Base-by-base conservation (phyloP, 2,797 vertebrate genomes). In the Gymnoscopelus microlampas region DNA sequence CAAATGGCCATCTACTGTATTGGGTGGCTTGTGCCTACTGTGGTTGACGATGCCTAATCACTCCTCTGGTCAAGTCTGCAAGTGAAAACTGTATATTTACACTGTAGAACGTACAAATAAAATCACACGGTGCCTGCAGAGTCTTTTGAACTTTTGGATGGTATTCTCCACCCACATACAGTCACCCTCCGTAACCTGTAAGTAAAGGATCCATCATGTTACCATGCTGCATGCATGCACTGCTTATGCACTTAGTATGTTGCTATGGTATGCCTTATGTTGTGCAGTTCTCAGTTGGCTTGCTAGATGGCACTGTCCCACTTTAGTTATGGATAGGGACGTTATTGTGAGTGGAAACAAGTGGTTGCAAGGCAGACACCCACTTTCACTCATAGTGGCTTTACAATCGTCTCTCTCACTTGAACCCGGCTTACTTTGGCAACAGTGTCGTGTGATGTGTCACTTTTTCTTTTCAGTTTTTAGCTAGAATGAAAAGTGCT, bases 1-100 rank as follows among this genome's bases (percentile, higher is more conserved):
- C 3, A 32, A 57, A 57, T 57, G 11, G 24, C 7, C 13, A 14
- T 35, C 26, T 32, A 14, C 55, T 57, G 56, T 58, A 35, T 12
- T 12, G 13, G 60, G 58, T 15, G 23, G 23, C 19, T 14, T 24
- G 3, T 76, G 63, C 77, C 72, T 82, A 63, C 47, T 73, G 19
- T 73, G 72, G 68, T 83, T 73, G 84, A 79, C 78, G 84, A 73
- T 77, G 80, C 71, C 68, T 71, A 76, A 59, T 81, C 77, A 80
- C 78, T 88, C 71, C 68, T 81, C 78, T 83, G 79, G 75, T 85
- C 80, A 71, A 71, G 73, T 84, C 75, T 80, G 72, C 76, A 87
- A 76, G 77, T 86, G 73, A 82, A 82, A 82, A 74, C 65, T 87
- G 79, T 89, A 85, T 83, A 82, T 87, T 84, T 74, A 84, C 75